Base-by-base conservation (phyloP, 2,113 vertebrate genomes). In the Odontophorus gujanensis region DNA sequence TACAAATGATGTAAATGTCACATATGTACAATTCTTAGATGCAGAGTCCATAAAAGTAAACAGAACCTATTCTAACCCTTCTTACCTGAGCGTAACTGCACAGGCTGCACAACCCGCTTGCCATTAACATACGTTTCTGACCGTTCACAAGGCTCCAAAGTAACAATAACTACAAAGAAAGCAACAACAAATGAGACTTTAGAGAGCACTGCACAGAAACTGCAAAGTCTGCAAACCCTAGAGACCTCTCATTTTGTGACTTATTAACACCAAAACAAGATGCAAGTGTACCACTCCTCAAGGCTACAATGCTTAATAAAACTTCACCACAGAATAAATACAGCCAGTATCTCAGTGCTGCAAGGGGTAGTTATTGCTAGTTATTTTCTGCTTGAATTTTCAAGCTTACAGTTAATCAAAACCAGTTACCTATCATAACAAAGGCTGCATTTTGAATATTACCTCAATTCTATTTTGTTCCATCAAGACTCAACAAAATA, bases 81-180 rank as follows among this genome's bases (percentile, higher is more conserved):
- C 96, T 98, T 92, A 99, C 99, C 99, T 97, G 99, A 99, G 74
- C 99, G 99, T 40, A 99, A 86, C 95, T 99, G 99, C 81, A 99
- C 98, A 3, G 98, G 97, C 68, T 98, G 98, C 36, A 97, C 97
- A 50, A 99, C 99, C 53, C 99, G 98, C 93, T 99, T 99, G 95
- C 99, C 99, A 13, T 99, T 99, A 79, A 99, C 99, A 0, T 99
- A 99, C 2, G 99, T 99, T 97, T 99, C 99, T 1, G 99, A 99
- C 66, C 98, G 98, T 81, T 99, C 99, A 88, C 99, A 99, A 42
- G 99, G 99, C 90, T 99, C 99, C 95, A 99, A 89, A 72, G 98
- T 98, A 76, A 99, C 99, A 24, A 99, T 98, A 79, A 99, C 99
- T 99, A 95, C 22, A 48, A 96, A 62, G 40, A 92, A 81, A 74